Conservation (phyloP, 2,113 vertebrate genomes). For the Cyprinus carpio region DNA sequence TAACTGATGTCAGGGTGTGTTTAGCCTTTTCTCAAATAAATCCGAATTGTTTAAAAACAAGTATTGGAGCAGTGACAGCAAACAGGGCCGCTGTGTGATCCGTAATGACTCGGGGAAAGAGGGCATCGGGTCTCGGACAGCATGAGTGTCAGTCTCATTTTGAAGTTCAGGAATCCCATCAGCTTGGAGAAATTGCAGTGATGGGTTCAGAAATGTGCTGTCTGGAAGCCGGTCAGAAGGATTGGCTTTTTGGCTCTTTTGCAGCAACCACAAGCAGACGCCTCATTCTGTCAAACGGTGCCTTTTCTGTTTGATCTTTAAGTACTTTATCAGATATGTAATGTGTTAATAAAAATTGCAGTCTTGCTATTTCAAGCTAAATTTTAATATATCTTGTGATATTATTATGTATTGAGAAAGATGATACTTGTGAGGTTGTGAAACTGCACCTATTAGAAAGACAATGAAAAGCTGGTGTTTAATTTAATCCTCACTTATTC, state of each 20-base stretch:
- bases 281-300: background rate
- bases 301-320: background rate
- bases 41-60: background rate
- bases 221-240: no score
- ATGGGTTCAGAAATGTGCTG: slow-evolving; percentile 24
- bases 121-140: background rate
- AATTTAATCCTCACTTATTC: no score
- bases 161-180: slow-evolving; percentile 24
- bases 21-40: slow-evolving; percentile 33
- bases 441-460: no score
- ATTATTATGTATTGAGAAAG: background rate
- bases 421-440: background rate
- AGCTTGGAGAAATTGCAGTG: slow-evolving; percentile 18
- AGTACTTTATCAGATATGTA: background rate
- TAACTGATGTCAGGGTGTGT: slow-evolving; percentile 28
- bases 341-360: background rate
- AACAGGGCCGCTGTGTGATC: background rate
- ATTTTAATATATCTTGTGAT: background rate
- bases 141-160: slow-evolving; percentile 24
- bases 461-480: no score
- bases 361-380: no score
- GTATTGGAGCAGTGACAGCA: background rate
- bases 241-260: background rate
- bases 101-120: slow-evolving; percentile 9
- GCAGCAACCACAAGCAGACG: background rate